Percentiles rank a stretch among this genome's conserved stretches.
Evolutionary conservation across 2,797 vertebrate genomes (phyloP).

Genomic region (Halcyon chelicuti): DNA sequence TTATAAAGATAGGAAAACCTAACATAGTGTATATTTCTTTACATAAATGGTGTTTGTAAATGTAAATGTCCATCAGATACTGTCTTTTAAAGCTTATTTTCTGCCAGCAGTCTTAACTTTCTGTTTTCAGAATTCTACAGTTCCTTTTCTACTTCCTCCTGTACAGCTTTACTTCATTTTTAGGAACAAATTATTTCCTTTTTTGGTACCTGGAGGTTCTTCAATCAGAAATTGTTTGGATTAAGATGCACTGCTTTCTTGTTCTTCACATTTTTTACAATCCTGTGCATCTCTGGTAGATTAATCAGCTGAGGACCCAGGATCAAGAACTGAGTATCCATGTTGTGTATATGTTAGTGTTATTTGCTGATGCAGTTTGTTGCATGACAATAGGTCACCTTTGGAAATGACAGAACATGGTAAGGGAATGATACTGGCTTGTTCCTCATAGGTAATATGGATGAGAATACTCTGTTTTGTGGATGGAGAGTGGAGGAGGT

Average conservation of each 20-base stretch:
- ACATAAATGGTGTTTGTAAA: not conserved
- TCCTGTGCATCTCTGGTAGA: not conserved
- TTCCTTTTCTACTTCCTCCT: not conserved
- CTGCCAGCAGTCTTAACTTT: not conserved
- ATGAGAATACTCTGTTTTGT: not conserved
- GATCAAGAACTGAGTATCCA: not conserved
- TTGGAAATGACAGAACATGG: not conserved
- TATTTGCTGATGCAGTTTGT: not conserved
- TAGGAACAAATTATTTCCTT: not conserved
- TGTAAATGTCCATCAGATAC: not conserved
- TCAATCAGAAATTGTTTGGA: not conserved
- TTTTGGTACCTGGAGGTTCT: not conserved
- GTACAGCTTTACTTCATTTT: not conserved
- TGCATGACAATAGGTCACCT: not conserved
- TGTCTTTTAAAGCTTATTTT: not conserved
- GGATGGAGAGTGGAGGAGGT: not conserved
- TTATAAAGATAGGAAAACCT: not conserved
- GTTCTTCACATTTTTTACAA: not conserved
- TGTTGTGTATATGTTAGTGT: not conserved
- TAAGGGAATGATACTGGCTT: not conserved
- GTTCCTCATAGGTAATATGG: rapidly evolving
- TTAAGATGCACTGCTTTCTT: not conserved
- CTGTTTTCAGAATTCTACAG: not conserved
- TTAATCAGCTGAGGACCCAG: not conserved
- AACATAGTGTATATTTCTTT: not conserved